Evolutionary conservation across 2,113 vertebrate species (phyloP).

Genomic region (Blennius ocellaris): DNA sequence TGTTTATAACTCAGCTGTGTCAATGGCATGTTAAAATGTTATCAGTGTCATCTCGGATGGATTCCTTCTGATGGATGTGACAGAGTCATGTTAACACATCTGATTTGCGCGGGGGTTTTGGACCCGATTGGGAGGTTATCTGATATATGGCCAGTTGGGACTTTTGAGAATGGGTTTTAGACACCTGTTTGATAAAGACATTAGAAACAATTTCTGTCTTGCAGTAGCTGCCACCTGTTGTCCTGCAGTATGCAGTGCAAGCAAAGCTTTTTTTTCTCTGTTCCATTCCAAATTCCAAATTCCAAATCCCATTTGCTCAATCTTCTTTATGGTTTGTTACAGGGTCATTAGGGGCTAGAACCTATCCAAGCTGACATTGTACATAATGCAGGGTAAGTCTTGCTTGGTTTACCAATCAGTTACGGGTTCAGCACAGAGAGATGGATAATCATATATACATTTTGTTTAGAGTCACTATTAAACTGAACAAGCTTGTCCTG

Average conservation of each 20-base stretch:
- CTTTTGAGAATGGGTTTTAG: neutral
- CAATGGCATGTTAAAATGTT: constrained; percentile 20
- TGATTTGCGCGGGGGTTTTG: neutral
- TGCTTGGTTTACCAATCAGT: too few relatives aligned
- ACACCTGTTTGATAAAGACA: neutral
- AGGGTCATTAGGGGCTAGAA: too few relatives aligned
- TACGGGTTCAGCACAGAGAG: too few relatives aligned
- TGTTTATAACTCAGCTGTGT: constrained; percentile 53
- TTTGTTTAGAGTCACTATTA: too few relatives aligned
- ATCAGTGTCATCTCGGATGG: constrained; percentile 3
- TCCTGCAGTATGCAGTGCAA: neutral
- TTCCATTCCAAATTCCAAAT: too few relatives aligned
- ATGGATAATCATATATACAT: too few relatives aligned
- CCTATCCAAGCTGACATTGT: too few relatives aligned
- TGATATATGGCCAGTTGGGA: neutral
- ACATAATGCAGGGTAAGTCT: too few relatives aligned
- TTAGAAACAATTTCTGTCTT: neutral
- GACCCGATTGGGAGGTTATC: neutral
- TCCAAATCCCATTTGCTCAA: too few relatives aligned
- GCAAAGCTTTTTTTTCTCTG: neutral
- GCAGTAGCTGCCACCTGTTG: neutral
- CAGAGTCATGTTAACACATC: neutral
- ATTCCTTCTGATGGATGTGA: constrained; percentile 3
- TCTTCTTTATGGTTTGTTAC: too few relatives aligned
- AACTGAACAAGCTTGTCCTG: too few relatives aligned